Conservation (phyloP, 2,888 invertebrate species). For the Spisula solida region DNA sequence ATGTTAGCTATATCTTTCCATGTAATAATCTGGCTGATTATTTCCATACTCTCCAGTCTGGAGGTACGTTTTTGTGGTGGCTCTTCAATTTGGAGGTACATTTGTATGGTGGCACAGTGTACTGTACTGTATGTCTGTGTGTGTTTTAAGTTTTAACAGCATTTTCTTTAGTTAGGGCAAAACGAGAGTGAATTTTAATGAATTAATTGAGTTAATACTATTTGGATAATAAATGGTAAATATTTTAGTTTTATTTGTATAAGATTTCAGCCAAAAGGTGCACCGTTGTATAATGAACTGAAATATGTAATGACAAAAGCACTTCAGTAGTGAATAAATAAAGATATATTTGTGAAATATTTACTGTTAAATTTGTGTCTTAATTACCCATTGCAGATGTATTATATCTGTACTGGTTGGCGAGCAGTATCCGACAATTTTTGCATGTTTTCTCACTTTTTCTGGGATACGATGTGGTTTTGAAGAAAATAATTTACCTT, state of each 20-base stretch:
- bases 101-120: slow-evolving; percentile 14
- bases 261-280: not conserved
- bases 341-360: not conserved
- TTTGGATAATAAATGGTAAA: slow-evolving; percentile 8
- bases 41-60: slow-evolving; percentile 25
- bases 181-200: slow-evolving; percentile 2
- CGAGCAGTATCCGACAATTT: too few species aligned
- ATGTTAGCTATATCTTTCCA: slow-evolving; percentile 59
- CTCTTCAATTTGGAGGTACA: too few species aligned
- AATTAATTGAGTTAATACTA: slow-evolving; percentile 6
- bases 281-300: not conserved
- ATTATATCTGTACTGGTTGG: not conserved
- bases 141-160: not conserved
- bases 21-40: slow-evolving; percentile 49
- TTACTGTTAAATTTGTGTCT: not conserved
- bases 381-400: not conserved
- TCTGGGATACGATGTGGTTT: too few species aligned
- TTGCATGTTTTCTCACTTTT: too few species aligned
- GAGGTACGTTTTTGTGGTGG: too few species aligned
- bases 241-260: slow-evolving; percentile 15
- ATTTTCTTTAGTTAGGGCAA: not conserved
- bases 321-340: slow-evolving; percentile 13
- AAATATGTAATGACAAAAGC: slow-evolving; percentile 8
- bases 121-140: not conserved
- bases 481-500: too few species aligned